Conservation (phyloP, 2,888 invertebrate genomes). For the Pyrocoelia pectoralis region DNA sequence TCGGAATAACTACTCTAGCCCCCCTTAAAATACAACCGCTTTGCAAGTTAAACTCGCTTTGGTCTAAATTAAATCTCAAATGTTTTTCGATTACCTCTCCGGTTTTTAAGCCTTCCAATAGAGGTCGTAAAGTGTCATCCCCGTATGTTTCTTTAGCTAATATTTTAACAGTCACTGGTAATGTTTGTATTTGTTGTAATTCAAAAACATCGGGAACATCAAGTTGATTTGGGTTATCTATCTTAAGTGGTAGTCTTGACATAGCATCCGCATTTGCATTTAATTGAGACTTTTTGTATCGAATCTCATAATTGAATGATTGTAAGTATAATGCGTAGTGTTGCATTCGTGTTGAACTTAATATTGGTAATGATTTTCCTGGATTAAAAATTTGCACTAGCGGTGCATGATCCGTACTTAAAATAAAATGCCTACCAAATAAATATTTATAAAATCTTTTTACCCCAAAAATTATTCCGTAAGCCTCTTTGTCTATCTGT, state of each 20-base stretch:
- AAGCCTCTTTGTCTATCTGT: too few species aligned
- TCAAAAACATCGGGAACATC: conserved; percentile 2
- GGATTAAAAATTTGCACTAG: conserved; percentile 13
- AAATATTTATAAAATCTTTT: conserved; percentile 36
- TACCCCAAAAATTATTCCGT: conserved; percentile 35
- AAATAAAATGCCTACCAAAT: conserved; percentile 26
- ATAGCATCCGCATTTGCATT: conserved; percentile 10
- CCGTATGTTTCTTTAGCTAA: neutral
- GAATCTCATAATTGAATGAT: conserved; percentile 11
- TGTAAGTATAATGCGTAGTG: conserved; percentile 10
- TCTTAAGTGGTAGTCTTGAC: conserved; percentile 6
- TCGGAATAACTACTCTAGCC: neutral
- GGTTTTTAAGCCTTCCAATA: neutral
- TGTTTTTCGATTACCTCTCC: too few species aligned
- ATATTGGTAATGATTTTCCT: neutral
- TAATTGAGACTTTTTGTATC: neutral
- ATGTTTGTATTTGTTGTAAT: neutral
- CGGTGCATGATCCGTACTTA: conserved; percentile 12
- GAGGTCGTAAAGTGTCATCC: neutral
- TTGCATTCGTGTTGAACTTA: conserved; percentile 7
- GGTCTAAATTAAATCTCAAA: too few species aligned
- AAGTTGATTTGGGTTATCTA: neutral
- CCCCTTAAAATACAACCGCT: neutral
- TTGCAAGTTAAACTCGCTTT: too few species aligned
- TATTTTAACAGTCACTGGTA: neutral